These are phyloP conservation scores for Syrrhaptes paradoxus DNA, from an alignment of 2,113 vertebrate species.

Conservation along the genomic window DNA sequence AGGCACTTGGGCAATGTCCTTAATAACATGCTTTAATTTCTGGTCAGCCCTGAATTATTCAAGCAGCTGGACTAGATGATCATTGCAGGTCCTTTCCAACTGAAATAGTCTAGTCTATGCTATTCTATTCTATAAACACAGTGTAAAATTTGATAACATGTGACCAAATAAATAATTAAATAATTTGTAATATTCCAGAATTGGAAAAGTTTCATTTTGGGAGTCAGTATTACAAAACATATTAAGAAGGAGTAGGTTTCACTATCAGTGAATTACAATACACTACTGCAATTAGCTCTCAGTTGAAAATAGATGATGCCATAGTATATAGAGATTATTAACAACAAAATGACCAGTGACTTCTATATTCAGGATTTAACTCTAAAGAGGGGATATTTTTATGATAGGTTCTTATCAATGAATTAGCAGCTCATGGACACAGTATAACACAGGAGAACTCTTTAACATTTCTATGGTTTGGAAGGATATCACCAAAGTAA, in stretches of 20 bases:
- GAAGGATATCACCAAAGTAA: neutral
- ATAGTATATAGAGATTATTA: neutral
- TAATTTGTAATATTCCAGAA: neutral
- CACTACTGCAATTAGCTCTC: neutral
- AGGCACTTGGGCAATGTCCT: too few relatives aligned
- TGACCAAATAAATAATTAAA: neutral
- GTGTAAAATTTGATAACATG: neutral
- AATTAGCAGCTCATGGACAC: neutral
- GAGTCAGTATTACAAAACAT: neutral
- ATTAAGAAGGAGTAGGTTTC: neutral
- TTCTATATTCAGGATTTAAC: neutral
- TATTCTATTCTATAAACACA: too few relatives aligned
- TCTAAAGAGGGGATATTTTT: neutral
- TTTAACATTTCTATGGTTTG: neutral
- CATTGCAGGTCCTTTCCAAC: too few relatives aligned
- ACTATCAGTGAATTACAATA: neutral
- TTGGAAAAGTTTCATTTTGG: neutral
- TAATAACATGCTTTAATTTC: too few relatives aligned
- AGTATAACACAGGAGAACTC: neutral
- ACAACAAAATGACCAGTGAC: neutral
- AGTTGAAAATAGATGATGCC: neutral
- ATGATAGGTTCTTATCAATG: neutral
- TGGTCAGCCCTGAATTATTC: too few relatives aligned
- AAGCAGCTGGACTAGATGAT: too few relatives aligned
- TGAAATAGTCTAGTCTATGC: too few relatives aligned